Evolutionary conservation across 2,797 vertebrate genomes (phyloP), one percentile per base, ranked within the genome.

Genomic region (Heliangelus exortis): DNA sequence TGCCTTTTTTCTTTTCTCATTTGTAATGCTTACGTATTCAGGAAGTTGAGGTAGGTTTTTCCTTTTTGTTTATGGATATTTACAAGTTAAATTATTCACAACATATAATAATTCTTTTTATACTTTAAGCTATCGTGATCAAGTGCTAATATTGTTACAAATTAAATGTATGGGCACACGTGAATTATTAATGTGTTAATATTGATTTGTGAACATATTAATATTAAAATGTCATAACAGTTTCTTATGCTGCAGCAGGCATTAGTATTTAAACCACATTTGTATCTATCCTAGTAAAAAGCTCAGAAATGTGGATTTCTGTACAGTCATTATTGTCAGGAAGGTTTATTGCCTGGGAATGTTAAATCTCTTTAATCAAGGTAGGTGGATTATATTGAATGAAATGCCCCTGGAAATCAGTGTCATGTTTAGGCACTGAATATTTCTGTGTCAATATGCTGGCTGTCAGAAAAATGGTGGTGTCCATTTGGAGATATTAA

Each of bases 11-110:
- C 95, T 96, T 96, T 94, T 92, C 93, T 97, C 96, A 97, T 97
- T 97, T 97, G 95, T 97, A 97, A 97, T 98, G 98, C 98, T 98
- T 97, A 81, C 98, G 59, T 97, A 91, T 96, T 96, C 98, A 99
- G 99, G 99, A 99, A 98, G 99, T 99, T 90, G 99, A 99, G 99
- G 99, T 99, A 98, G 98, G 99, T 98, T 96, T 92, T 96, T 63
- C 89, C 51, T 97, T 98, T 97, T 96, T 93, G 97, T 93, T 94
- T 95, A 36, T 97, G 85, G 93, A 87, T 97, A 94, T 95, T 90
- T 12, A 7, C 59, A 84, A 88, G 80, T 58, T 39, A 26, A 93
- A 94, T 21, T 89, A 68, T 84, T 95, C 96, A 54, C 23, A 95
- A 45, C 80, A 59, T 76, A 31, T 28, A 12, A 16, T 86, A 79